Base-by-base conservation (phyloP, 2,888 invertebrate genomes). In the Quadroppia sp. region DNA sequence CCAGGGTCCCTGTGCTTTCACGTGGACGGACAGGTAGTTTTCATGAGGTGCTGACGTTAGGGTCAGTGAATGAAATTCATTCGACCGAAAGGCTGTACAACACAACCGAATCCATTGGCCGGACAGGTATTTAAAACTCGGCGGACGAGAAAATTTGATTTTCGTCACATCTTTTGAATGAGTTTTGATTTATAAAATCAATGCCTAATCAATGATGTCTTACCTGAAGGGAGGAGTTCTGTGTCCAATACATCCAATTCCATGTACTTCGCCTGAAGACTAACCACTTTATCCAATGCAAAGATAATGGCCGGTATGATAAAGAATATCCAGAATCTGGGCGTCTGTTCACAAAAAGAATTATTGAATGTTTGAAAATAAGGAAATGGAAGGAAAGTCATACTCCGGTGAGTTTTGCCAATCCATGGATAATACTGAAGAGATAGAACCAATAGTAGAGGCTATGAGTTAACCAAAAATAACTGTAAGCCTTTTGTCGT, bases 41-140 rank as follows among this genome's bases (percentile, higher is more conserved):
- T 96, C 94, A 80, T 97, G 96, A 0, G 96, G 96, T 0, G 95
- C 94, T 15, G 95, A 96, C 0, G 96, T 96, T 71, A 97, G 83
- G 0, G 96, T 96, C 82, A 97, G 94, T 17, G 95, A 94, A 82
- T 97, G 96, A 83, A 92, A 94, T 82, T 96, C 96, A 79, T 90
- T 89, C 13, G 90, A 89, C 76, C 89, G 87, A 81, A 95, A 92
- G 0, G 91, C 90, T 0, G 94, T 94, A 80, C 96, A 96, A 0
- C 93, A 90, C 11, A 96, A 83, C 0, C 96, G 87, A 17, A 83
- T 79, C 79, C 79, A 79, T 77, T 82, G 82, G 3, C 83, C 83
- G 0, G 82, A 82, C 40, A 81, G 80, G 78, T 95, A 96, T 83
- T 94, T 94, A 77, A 96, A 88, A 83, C 95, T 94, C 0, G 95